Conservation (phyloP, 2,113 vertebrate genomes). For the Nannospalax galili region DNA sequence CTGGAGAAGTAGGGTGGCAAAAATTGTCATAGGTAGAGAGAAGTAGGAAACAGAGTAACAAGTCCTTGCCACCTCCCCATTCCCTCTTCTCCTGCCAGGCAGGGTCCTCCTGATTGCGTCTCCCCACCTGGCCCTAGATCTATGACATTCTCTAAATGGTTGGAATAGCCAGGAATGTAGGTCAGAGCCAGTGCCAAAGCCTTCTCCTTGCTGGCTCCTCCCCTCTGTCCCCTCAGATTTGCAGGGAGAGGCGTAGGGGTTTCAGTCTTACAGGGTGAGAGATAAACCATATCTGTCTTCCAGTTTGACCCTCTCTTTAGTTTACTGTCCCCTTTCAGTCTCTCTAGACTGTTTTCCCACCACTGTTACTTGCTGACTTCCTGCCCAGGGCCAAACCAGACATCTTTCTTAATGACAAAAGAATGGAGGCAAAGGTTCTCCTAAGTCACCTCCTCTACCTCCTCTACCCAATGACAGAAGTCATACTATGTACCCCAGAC, state of each 20-base stretch:
- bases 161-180: constrained; percentile 84
- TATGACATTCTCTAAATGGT: constrained; percentile 83
- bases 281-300: neutral
- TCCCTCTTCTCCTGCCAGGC: neutral
- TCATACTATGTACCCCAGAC: neutral
- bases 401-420: constrained; percentile 69
- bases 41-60: neutral
- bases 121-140: constrained; percentile 74
- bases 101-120: constrained; percentile 11
- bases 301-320: neutral
- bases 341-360: constrained; percentile 50
- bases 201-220: constrained; percentile 60
- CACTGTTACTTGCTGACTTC: constrained; percentile 69
- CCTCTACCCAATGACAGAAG: constrained; percentile 19
- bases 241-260: neutral
- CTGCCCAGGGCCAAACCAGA: constrained; percentile 67
- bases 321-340: neutral
- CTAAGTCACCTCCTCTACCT: neutral
- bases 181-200: constrained; percentile 80
- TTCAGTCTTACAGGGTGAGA: neutral
- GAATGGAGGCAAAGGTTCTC: constrained; percentile 35
- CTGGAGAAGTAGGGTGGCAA: constrained; percentile 5
- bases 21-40: neutral
- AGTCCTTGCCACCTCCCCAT: neutral
- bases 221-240: constrained; percentile 33